Evolutionary conservation across 2,113 vertebrate species (phyloP).

Genomic region (Tenebrosternarchus preto): DNA sequence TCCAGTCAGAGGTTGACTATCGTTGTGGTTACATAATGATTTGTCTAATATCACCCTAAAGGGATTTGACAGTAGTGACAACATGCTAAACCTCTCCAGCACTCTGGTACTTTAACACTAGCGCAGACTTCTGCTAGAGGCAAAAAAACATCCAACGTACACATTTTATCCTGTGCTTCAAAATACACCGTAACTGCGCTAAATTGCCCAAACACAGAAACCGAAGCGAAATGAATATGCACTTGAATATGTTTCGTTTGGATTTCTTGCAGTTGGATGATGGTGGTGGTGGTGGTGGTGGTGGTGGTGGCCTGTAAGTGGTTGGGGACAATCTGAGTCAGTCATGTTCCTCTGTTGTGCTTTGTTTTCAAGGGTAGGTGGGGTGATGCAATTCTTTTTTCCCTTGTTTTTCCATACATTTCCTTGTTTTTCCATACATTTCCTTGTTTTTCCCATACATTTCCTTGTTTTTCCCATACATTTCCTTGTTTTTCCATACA

Average conservation of each 20-base stretch:
- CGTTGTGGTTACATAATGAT: conserved; percentile 64
- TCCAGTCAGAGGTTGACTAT: conserved; percentile 67
- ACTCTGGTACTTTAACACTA: conserved; percentile 67
- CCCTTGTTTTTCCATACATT: not conserved
- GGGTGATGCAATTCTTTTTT: not conserved
- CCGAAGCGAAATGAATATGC: conserved; percentile 10
- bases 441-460: not conserved
- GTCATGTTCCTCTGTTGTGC: not conserved
- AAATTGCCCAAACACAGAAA: conserved; percentile 12
- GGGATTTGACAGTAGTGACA: conserved; percentile 71
- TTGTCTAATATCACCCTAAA: conserved; percentile 75
- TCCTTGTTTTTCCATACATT: not conserved
- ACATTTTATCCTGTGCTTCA: not conserved
- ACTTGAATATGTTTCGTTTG: conserved; percentile 20
- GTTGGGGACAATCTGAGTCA: not conserved
- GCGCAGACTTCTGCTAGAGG: not conserved
- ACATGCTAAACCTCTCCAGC: conserved; percentile 75
- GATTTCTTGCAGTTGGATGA: not conserved
- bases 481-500: not conserved
- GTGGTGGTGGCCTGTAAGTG: not conserved
- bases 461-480: not conserved
- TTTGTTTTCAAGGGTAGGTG: conserved; percentile 20
- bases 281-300: too few species aligned
- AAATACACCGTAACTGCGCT: conserved; percentile 9
- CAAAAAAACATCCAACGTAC: conserved; percentile 8